Base-by-base conservation (phyloP, 1,140 invertebrate species). In the Cotesia chilonis region DNA sequence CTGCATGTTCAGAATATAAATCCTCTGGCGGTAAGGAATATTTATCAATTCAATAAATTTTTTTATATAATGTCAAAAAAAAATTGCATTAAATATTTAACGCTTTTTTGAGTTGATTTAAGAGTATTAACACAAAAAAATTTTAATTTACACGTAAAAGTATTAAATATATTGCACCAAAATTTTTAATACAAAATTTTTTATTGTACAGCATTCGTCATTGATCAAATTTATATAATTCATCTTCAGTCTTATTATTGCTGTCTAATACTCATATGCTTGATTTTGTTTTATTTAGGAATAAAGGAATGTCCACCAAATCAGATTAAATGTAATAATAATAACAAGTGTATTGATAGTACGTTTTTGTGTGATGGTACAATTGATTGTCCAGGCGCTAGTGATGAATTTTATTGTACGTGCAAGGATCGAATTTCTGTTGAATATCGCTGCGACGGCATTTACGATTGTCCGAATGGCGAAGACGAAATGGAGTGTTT, bases 401-500 rank as follows among this genome's bases (percentile, higher is more conserved):
- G 92, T 74, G 95, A 97, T 81, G 95, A 97, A 85, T 84, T 84
- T 0, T 87, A 87, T 59, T 96, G 95, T 78, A 89, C 90, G 2
- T 95, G 94, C 76, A 90, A 87, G 70, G 82, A 90, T 28, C 89
- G 93, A 36, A 87, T 95, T 14, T 86, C 88, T 12, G 87, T 86
- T 72, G 82, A 89, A 4, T 88, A 91, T 74, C 75, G 92, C 0
- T 97, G 96, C 83, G 95, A 98, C 85, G 92, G 93, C 28, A 94
- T 92, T 75, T 90, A 90, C 41, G 94, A 95, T 79, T 95, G 89
- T 79, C 88, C 87, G 4, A 71, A 73, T 17, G 83, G 92, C 5
- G 92, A 94, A 85, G 94, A 95, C 79, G 94, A 95, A 85, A 79
- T 91, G 68, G 92, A 90, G 35, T 95, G 94, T 83, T 90, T 89